Evolutionary conservation across 2,797 vertebrate genomes (phyloP), one percentile per base, ranked within the genome.

Genomic region (Falco rusticolus): DNA sequence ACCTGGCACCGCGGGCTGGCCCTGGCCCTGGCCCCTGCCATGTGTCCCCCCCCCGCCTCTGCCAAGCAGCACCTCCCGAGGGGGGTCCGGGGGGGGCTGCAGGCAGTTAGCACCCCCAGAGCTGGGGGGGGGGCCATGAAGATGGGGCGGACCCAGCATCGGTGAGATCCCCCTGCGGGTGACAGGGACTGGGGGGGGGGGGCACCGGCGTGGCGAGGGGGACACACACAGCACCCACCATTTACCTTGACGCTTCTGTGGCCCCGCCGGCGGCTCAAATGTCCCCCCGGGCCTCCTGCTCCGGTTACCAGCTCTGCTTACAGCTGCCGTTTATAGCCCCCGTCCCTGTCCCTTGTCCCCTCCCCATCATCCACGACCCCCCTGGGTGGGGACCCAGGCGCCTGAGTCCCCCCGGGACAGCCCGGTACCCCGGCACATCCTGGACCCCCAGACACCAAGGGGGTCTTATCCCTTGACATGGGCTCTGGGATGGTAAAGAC

Each of bases 281-380:
- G 93, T 94, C 96, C 81, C 84, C 88, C 31, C 59, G 82, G 79
- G 87, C 87, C 93, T 90, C 89, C 66, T 19, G 83, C 95, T 96
- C 96, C 65, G 63, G 91, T 96, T 96, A 95, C 96, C 64, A 82
- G 93, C 93, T 96, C 96, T 33, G 18, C 64, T 96, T 96, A 39
- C 96, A 94, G 92, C 93, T 91, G 94, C 96, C 50, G 71, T 95
- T 95, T 96, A 96, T 95, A 96, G 93, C 63, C 82, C 94, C 92
- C 13, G 1, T 24, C 79, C 70, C 26, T 1, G 19, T 26, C 56
- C 53, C 68, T 1, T 31, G 80, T 74, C 76, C 88, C 71, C 65
- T 79, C 92, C 51, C 63, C 82, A 75, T 6, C 34, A 3, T 83
- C 79, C 47, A 24, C 37, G 16, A 43, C 54, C 33, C 39, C 47